Conservation (phyloP, 2,113 vertebrate species). For the Oenanthe oenanthe region DNA sequence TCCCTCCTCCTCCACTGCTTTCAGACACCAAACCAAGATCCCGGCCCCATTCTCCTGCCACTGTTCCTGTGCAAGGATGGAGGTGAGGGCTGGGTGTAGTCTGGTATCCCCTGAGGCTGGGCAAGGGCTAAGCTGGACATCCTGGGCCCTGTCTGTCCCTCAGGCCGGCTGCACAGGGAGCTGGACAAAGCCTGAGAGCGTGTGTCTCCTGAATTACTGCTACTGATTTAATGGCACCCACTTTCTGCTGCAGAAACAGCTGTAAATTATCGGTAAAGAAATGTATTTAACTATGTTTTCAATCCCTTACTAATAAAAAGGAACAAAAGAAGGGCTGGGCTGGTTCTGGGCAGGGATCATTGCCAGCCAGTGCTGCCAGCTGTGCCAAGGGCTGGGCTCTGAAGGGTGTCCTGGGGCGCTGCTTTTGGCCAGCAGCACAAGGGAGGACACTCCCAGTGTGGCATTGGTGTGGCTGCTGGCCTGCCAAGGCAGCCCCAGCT, state of each 20-base stretch:
- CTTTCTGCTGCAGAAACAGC: background rate
- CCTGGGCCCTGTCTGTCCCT: background rate
- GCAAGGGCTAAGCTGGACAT: fast-evolving
- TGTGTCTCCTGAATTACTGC: background rate
- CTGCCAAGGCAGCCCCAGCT: background rate
- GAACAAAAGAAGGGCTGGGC: background rate
- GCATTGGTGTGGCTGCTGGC: background rate
- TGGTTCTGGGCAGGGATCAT: background rate
- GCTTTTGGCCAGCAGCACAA: background rate
- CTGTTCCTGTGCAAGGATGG: background rate
- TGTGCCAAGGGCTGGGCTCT: background rate
- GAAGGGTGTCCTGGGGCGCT: background rate
- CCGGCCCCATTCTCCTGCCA: background rate
- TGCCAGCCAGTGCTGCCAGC: background rate
- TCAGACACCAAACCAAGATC: background rate
- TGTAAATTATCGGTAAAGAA: slow-evolving; percentile 29
- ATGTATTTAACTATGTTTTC: slow-evolving; percentile 38
- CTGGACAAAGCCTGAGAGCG: background rate
- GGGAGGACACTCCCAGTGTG: fast-evolving
- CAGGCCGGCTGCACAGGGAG: fast-evolving
- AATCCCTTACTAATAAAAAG: slow-evolving; percentile 18
- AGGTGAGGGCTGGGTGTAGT: background rate
- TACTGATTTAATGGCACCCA: background rate
- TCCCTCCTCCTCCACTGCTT: background rate
- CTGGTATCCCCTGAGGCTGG: background rate